Percentiles rank a stretch among this genome's conserved stretches.
Evolutionary conservation across 2,888 invertebrate genomes (phyloP).

Genomic region (Acanthosoma haemorrhoidale): DNA sequence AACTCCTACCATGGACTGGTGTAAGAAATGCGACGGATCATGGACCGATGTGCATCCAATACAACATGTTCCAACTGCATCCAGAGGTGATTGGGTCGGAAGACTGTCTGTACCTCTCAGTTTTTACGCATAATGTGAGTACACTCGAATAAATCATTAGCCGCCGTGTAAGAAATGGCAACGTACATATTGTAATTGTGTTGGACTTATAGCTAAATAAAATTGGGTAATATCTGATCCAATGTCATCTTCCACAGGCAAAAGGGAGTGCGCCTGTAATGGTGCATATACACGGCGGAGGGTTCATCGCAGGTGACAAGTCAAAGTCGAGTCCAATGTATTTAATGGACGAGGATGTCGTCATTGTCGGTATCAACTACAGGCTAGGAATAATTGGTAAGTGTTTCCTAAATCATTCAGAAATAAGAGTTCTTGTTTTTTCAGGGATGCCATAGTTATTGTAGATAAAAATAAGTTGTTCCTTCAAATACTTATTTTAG

Average conservation of each 20-base stretch:
- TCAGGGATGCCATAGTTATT: too few species aligned
- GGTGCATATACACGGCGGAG: slow-evolving; percentile 16
- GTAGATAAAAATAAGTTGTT: too few species aligned
- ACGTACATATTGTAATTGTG: too few species aligned
- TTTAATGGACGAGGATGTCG: slow-evolving; percentile 12
- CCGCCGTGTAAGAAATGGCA: too few species aligned
- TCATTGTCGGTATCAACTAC: slow-evolving; percentile 1
- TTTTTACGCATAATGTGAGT: slow-evolving; percentile 37
- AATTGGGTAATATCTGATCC: too few species aligned
- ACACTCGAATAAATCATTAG: too few species aligned
- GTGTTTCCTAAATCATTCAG: too few species aligned
- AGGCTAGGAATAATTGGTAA: slow-evolving; percentile 2
- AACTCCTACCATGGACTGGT: slow-evolving; percentile 22
- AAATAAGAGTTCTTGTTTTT: too few species aligned
- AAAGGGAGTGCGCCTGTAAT: neutral
- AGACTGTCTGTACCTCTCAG: slow-evolving; percentile 37
- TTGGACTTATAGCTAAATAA: too few species aligned
- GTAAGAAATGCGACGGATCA: slow-evolving; percentile 9
- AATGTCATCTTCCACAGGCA: neutral
- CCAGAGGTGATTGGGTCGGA: slow-evolving; percentile 31
- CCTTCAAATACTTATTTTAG: neutral
- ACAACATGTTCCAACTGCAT: neutral
- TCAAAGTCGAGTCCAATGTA: neutral
- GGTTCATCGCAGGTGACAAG: neutral
- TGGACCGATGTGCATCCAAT: slow-evolving; percentile 16